These are phyloP conservation scores for Corythoichthys intestinalis DNA, from an alignment of 2,113 vertebrate species.

Conservation along the genomic window DNA sequence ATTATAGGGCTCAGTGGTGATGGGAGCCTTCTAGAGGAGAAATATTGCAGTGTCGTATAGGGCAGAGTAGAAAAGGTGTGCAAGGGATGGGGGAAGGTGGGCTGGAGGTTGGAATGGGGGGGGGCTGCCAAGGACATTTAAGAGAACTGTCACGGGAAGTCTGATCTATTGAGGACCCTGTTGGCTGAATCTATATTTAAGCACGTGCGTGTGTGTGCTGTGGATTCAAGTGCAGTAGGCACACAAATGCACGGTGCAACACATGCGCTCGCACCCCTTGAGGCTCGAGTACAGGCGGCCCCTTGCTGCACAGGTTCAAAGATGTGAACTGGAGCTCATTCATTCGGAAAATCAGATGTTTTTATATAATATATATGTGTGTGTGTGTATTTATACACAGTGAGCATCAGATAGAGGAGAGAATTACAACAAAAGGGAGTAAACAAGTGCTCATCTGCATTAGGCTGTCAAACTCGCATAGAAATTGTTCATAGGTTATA, in stretches of 20 bases:
- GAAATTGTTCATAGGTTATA: neutral
- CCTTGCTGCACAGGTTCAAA: conserved; percentile 39
- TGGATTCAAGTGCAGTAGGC: conserved; percentile 11
- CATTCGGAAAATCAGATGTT: conserved; percentile 48
- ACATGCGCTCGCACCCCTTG: conserved; percentile 9
- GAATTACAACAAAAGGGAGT: neutral
- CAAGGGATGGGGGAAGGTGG: conserved; percentile 37
- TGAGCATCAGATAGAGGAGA: conserved; percentile 21
- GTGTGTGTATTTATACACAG: neutral
- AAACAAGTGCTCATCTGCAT: conserved; percentile 22
- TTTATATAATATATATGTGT: conserved; percentile 2
- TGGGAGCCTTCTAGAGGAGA: conserved; percentile 57
- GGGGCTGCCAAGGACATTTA: conserved; percentile 77
- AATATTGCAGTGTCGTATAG: conserved; percentile 71
- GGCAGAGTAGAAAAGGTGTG: conserved; percentile 52
- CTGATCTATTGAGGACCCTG: conserved; percentile 70
- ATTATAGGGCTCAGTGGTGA: conserved; percentile 58
- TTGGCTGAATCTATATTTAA: conserved; percentile 57
- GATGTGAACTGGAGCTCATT: conserved; percentile 36
- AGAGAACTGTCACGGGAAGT: conserved; percentile 68
- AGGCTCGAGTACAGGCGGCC: conserved; percentile 26
- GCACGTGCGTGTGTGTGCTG: conserved; percentile 8
- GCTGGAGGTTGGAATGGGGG: conserved; percentile 38
- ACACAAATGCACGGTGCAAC: conserved; percentile 4
- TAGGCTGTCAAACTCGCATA: neutral